Evolutionary conservation across 2,797 vertebrate genomes (phyloP).

Genomic region (Pangasius macronema): DNA sequence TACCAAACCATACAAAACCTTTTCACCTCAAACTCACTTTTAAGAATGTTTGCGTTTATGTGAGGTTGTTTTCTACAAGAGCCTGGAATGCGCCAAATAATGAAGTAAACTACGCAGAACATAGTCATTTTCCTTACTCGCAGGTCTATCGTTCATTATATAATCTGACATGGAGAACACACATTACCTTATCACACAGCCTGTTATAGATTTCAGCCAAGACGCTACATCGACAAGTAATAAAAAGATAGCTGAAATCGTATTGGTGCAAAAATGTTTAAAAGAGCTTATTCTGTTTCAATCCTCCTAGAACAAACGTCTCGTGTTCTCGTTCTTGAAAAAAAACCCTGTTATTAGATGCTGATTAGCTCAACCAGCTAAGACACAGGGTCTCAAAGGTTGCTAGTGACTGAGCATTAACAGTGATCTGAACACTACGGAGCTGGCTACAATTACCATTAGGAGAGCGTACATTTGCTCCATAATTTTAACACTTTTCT

Average conservation of each 20-base stretch:
- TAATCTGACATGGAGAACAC: not conserved
- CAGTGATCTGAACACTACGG: not conserved
- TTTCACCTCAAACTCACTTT: not conserved
- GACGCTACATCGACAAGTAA: not conserved
- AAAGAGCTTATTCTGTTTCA: not conserved
- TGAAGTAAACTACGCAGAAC: not conserved
- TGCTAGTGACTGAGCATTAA: not conserved
- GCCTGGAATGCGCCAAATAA: not conserved
- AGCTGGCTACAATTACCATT: not conserved
- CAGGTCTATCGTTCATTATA: too few species aligned
- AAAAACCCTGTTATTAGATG: constrained; percentile 4
- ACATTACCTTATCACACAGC: not conserved
- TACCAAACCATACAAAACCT: not conserved
- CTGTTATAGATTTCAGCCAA: not conserved
- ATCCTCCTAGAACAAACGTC: not conserved
- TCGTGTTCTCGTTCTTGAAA: not conserved
- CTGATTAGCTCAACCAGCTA: not conserved
- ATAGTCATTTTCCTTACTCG: not conserved
- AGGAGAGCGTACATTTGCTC: not conserved
- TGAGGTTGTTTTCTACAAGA: not conserved
- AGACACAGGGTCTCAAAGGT: not conserved
- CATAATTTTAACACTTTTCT: not conserved
- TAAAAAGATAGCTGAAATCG: not conserved
- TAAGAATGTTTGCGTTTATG: not conserved
- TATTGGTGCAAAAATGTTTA: not conserved